A percentile compares a stretch with the other conserved stretches of the same genome.
phyloP scores from a whole-genome alignment of 2,113 vertebrate species.

The Clinocottus analis region DNA sequence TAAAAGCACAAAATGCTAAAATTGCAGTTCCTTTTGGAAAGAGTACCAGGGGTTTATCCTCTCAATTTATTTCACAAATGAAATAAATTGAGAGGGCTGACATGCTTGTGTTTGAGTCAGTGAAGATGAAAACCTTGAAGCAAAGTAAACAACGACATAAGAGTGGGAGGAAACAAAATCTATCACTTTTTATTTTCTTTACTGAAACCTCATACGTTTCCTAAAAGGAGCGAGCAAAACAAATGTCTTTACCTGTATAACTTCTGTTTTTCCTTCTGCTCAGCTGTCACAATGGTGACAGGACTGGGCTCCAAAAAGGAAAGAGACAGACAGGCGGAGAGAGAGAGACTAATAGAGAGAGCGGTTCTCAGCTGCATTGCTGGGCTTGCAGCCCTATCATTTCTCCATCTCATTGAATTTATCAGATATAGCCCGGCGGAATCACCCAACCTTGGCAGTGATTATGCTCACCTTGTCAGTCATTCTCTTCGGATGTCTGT shows the following conservation, averaged over 20 bases:
- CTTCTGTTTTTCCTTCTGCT: conserved; percentile 47
- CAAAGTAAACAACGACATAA: not conserved
- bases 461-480: conserved; percentile 59
- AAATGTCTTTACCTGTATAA: conserved; percentile 6
- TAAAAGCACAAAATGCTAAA: not conserved
- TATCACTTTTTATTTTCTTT: not conserved
- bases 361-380: conserved; percentile 22
- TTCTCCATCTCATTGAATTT: conserved; percentile 60
- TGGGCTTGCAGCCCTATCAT: conserved; percentile 37
- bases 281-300: conserved; percentile 43
- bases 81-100: not conserved
- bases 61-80: not conserved
- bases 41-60: not conserved
- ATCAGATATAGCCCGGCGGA: conserved; percentile 56
- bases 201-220: conserved; percentile 1
- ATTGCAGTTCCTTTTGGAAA: not conserved
- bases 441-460: conserved; percentile 46
- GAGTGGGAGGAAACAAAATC: not conserved
- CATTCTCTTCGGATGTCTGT: conserved; percentile 27
- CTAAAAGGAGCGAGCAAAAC: conserved; percentile 3
- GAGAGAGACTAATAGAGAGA: not conserved
- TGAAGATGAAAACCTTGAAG: not conserved
- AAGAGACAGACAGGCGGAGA: conserved; percentile 17
- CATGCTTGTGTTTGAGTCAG: not conserved
- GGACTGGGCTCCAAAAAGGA: conserved; percentile 10